A percentile compares a stretch with the other conserved stretches of the same genome.
phyloP scores from a whole-genome alignment of 2,113 vertebrate species.

The Tyrannus savana region DNA sequence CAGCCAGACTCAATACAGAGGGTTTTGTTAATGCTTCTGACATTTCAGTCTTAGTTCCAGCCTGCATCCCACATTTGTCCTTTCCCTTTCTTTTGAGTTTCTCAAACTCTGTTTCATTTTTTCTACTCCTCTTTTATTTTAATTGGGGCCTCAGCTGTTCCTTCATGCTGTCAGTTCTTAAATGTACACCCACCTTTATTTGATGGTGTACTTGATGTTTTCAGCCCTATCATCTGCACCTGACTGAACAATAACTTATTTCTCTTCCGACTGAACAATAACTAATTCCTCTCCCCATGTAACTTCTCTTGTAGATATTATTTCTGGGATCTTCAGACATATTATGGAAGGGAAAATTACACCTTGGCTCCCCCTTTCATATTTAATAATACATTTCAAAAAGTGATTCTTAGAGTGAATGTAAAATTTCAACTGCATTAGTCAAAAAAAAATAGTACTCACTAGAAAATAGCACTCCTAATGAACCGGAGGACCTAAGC shows the following conservation, averaged over 20 bases:
- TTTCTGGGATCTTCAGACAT: slow-evolving; percentile 1
- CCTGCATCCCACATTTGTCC: background rate
- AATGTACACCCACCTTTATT: slow-evolving; percentile 40
- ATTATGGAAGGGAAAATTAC: slow-evolving; percentile 11
- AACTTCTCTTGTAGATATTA: slow-evolving; percentile 20
- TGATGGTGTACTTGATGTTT: background rate
- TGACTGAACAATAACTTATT: slow-evolving; percentile 18
- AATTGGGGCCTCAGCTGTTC: slow-evolving; percentile 29
- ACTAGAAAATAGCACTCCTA: background rate
- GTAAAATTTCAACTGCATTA: background rate
- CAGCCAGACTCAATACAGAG: background rate
- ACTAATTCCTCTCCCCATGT: slow-evolving; percentile 17
- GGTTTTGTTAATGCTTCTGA: background rate
- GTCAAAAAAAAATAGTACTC: background rate
- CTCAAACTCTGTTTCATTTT: background rate
- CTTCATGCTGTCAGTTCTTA: slow-evolving; percentile 39
- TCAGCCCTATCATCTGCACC: background rate
- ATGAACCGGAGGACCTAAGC: background rate
- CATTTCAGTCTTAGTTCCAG: background rate
- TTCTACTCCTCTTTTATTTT: background rate
- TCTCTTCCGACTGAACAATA: slow-evolving; percentile 17
- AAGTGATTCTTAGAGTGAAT: background rate
- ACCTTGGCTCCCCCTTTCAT: background rate
- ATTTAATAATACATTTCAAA: slow-evolving; percentile 23
- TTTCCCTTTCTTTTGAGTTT: background rate